Conservation (phyloP, 2,113 vertebrate genomes). For the Protobothrops flavoviridis region DNA sequence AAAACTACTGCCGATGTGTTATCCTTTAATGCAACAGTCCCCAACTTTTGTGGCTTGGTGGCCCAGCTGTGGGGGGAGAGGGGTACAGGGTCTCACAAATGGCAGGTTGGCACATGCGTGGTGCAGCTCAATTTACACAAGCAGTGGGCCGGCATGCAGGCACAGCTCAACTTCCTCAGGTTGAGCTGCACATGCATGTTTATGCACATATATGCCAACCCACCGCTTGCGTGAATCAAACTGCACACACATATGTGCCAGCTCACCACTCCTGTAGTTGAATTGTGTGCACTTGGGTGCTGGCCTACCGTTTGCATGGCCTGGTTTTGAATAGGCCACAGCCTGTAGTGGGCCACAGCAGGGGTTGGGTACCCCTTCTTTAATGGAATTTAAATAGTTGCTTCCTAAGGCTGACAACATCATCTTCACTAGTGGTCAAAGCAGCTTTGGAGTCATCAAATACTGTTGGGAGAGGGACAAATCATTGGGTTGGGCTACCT, state of each 20-base stretch:
- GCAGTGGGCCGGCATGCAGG: too few relatives aligned
- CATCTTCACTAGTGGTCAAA: not conserved
- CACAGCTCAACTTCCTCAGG: not conserved
- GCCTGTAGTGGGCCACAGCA: rapidly evolving
- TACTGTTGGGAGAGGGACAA: not conserved
- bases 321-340: not conserved
- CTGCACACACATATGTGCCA: not conserved
- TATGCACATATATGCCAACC: not conserved
- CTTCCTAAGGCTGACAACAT: not conserved
- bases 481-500: not conserved
- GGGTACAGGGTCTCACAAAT: not conserved
- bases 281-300: too few relatives aligned
- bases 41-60: not conserved
- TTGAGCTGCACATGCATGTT: not conserved
- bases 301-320: too few relatives aligned
- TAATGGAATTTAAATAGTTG: not conserved
- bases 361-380: not conserved
- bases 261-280: too few relatives aligned
- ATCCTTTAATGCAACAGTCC: not conserved
- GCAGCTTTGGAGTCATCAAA: not conserved
- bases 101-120: not conserved
- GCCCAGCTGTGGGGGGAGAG: not conserved
- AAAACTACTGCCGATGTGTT: not conserved
- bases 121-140: not conserved
- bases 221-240: not conserved